Evolutionary conservation across 2,888 invertebrate genomes (phyloP), one percentile per base, ranked within the genome.

Genomic region (Melanophora roralis): DNA sequence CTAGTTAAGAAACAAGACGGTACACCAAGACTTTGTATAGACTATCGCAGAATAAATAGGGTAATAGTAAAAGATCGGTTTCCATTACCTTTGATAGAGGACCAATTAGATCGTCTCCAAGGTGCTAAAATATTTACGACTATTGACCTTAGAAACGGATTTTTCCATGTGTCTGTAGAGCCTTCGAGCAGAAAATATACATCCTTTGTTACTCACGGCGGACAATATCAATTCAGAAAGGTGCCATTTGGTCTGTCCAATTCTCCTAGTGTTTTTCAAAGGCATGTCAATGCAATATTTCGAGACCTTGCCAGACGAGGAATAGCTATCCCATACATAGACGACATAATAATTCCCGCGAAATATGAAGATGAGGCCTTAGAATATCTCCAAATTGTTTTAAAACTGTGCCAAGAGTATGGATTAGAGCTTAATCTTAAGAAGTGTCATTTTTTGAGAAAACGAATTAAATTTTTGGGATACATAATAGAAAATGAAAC

Each of bases 271-370:
- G 59, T 59, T 1, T 38, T 57, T 12, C 57, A n/a, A n/a, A n/a
- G n/a, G n/a, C 27, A 27, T 27, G 27, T 27, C 3, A 27, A 27
- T 27, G 27, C 27, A 27, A 27, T 27, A 5, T 27, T 27, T 27
- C 6, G 51, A 6, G 55, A 21, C 38, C n/a, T 23, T 7, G n/a
- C 36, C 1, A 12, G 38, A 53, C 12, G 14, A 1, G 32, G 36
- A 11, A 11, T 55, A 34, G 53, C 19, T 11, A 16, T 36, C 5
- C 36, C 69, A 1, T 84, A 86, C 49, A 81, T 87, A 57, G 87
- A 86, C 51, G 86, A 87, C 59, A 16, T 86, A 0, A 71, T 86
- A 12, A 83, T 86, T 32, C 83, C 84, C 0, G 78, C 64, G 2
- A 71, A 38, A 59, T 34, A 78, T 27, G 76, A 82, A 45, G 67